Evolutionary conservation across 2,113 vertebrate genomes (phyloP).

Genomic region (Argyrosomus japonicus): DNA sequence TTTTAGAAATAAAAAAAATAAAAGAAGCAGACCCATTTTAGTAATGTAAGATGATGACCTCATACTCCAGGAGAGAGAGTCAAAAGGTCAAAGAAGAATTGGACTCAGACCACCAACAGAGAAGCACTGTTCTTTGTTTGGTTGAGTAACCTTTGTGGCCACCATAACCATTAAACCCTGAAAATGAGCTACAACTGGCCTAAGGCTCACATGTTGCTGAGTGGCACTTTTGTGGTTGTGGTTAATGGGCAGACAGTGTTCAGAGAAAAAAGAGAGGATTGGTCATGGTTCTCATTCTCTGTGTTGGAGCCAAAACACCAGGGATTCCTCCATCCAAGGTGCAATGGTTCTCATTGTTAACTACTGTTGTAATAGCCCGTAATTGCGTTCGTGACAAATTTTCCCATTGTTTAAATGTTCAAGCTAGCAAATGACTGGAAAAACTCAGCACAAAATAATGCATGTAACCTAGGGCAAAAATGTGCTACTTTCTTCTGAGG

Average conservation of each 20-base stretch:
- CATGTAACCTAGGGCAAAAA: conserved; percentile 1
- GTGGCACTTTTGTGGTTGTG: conserved; percentile 70
- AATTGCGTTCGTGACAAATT: conserved; percentile 23
- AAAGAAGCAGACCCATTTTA: background rate
- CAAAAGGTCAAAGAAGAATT: conserved; percentile 33
- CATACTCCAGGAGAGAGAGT: conserved; percentile 19
- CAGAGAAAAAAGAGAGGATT: conserved; percentile 19
- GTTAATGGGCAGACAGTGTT: conserved; percentile 52
- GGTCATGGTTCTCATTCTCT: conserved; percentile 50
- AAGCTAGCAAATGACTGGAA: conserved; percentile 5
- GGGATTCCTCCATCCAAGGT: conserved; percentile 35
- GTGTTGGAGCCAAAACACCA: conserved; percentile 44
- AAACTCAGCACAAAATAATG: background rate
- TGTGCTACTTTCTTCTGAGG: background rate
- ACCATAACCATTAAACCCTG: conserved; percentile 47
- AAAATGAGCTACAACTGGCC: conserved; percentile 56
- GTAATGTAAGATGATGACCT: conserved; percentile 15
- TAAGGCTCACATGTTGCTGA: conserved; percentile 66
- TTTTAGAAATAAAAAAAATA: background rate
- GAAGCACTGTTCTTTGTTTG: conserved; percentile 54
- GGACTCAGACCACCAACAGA: conserved; percentile 50
- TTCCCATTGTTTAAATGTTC: conserved; percentile 34
- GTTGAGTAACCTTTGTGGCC: conserved; percentile 47
- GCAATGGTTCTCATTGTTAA: conserved; percentile 42
- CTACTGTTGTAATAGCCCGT: background rate